phyloP scores from a whole-genome alignment of 2,797 vertebrate species.

The Momotus momota region DNA sequence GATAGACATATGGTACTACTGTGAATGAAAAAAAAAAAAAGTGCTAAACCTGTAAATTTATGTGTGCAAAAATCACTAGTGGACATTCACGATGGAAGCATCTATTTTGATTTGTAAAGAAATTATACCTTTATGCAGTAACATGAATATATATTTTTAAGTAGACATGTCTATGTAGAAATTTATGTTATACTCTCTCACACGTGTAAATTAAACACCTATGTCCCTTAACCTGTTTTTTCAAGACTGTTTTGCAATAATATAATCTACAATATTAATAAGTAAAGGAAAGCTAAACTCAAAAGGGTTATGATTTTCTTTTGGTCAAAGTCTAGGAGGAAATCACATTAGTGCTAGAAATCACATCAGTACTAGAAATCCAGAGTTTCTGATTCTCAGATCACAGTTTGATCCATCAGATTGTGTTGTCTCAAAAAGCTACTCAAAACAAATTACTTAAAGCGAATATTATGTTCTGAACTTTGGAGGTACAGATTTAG shows the following conservation, averaged over 20 bases:
- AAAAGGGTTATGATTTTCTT: background rate
- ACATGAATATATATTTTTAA: fast-evolving
- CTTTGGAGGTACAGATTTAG: background rate
- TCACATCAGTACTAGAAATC: background rate
- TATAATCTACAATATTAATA: background rate
- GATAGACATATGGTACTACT: background rate
- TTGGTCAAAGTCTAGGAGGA: background rate
- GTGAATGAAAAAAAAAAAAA: background rate
- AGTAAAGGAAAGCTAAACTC: background rate
- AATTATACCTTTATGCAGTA: background rate
- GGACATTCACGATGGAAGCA: background rate
- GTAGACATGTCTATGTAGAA: background rate
- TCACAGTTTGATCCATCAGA: background rate
- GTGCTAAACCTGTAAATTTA: background rate
- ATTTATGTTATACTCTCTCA: fast-evolving
- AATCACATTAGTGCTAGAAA: too few relatives aligned
- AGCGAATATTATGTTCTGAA: background rate
- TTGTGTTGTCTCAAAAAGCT: background rate
- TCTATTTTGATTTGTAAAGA: background rate
- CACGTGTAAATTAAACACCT: fast-evolving
- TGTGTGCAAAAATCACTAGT: background rate
- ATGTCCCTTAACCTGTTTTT: background rate
- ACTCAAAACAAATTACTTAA: background rate
- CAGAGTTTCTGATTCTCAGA: background rate
- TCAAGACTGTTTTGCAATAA: background rate